phyloP scores from a whole-genome alignment of 2,797 vertebrate genomes.

The Phalanger gymnotis region DNA sequence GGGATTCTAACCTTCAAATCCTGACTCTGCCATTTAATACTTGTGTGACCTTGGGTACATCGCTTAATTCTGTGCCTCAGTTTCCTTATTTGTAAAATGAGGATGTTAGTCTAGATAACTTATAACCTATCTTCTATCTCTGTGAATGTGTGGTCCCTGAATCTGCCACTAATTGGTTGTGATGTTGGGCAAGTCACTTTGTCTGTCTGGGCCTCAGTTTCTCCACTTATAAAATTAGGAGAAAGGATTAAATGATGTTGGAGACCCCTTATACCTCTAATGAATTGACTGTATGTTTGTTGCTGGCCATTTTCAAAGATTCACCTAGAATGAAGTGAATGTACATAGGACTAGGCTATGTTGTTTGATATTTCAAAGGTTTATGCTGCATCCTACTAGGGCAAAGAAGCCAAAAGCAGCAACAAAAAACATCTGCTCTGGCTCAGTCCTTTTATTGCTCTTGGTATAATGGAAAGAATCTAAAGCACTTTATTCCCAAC shows the following conservation, averaged over 20 bases:
- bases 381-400: neutral
- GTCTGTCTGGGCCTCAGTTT: neutral
- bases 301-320: neutral
- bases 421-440: constrained; percentile 3
- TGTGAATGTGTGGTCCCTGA: neutral
- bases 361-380: constrained; percentile 16
- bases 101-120: neutral
- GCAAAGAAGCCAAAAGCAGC: neutral
- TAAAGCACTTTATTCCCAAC: constrained; percentile 32
- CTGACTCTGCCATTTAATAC: neutral
- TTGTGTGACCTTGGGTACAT: neutral
- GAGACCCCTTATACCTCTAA: neutral
- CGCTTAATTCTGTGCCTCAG: neutral
- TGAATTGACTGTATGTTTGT: neutral
- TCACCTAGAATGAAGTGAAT: constrained; percentile 33
- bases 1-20: neutral
- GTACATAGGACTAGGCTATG: neutral
- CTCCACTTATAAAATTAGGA: neutral
- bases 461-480: neutral
- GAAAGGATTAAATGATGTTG: neutral
- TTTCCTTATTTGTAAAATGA: neutral
- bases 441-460: neutral
- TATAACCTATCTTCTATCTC: neutral
- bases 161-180: neutral
- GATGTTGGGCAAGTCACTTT: neutral